Evolutionary conservation across 1,140 invertebrate genomes (phyloP), one percentile per base, ranked within the genome.

Genomic region (Sesamia nonagrioides): DNA sequence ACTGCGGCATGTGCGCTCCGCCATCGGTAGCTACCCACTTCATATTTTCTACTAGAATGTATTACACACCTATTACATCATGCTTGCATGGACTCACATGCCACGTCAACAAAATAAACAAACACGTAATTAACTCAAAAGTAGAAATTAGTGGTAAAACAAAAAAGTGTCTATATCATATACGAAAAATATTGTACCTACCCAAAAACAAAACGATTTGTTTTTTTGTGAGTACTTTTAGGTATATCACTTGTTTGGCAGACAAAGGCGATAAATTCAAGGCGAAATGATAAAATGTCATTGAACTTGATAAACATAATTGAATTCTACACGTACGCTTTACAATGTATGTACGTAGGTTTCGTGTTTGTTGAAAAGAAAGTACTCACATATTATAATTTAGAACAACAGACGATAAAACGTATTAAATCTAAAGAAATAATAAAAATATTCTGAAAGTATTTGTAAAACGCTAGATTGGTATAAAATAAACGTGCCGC

Each of bases 211-310:
- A 52, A 71, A 7, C 37, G 48, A 71, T 71, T 71, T 21, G 7
- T 71, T 68, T 50, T 50, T 21, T 2, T 21, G 42, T 37, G 15
- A 37, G 54, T 11, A 71, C 21, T 37, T 27, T 54, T 71, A 35
- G 68, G 60, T 56, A 73, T 72, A 82, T 81, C 60, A 86, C 78
- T 81, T 82, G 68, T 80, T 85, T 84, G 72, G 81, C 66, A 87
- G 85, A 90, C 80, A 84, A 82, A 58, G 63, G 75, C 73, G 88
- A 91, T 91, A 89, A 90, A 75, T 89, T 86, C 93, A 93, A 93
- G 93, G 93, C 80, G 85, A 93, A 82, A 86, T 80, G 93, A 94
- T 94, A 91, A 91, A 87, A 82, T 87, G 92, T 90, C 90, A 89
- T 83, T 91, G 91, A 93, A 92, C 92, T 91, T 92, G 86, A 92